Evolutionary conservation across 2,797 vertebrate genomes (phyloP), one percentile per base, ranked within the genome.

Genomic region (Acanthopagrus latus): DNA sequence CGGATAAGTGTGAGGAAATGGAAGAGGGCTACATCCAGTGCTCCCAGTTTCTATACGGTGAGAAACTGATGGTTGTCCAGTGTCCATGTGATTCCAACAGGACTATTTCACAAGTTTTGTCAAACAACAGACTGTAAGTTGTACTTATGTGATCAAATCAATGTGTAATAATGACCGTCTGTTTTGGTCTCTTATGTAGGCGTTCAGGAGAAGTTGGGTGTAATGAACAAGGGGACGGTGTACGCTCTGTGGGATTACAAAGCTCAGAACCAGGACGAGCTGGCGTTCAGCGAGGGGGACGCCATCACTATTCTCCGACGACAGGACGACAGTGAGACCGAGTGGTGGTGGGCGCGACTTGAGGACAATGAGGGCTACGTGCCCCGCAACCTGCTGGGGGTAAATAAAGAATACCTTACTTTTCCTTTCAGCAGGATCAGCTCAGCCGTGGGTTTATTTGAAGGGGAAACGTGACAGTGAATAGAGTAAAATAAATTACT

Each of bases 1-100:
- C 98, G 1, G 98, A 99, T 92, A 99, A 99, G 80, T 99, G 98
- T 20, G 98, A 99, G 71, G 98, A 99, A 91, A 98, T 98, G 97
- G 98, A 99, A 68, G 98, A 99, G 67, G 98, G 98, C 64, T 99
- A 95, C 77, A 95, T 97, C 75, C 98, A 99, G 93, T 99, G 98
- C 80, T 99, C 98, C 23, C 98, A 99, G 95, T 99, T 99, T 88
- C 92, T 99, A 5, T 98, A 99, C 0, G 98, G 98, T 99, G 92
- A 85, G 93, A 51, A 57, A 17, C 5, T 29, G 52, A 6, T 6
- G 29, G 29, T 33, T 7, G 29, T 33, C 29, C 29, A 33, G 29
- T 33, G 29, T 33, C 5, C 29, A 33, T 33, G 8, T 55, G 11
- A 21, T 52, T 58, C 41, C 23, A 44, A 16, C 69, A 52, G n/a